Base-by-base conservation (phyloP, 2,888 invertebrate genomes). In the Bursaphelenchus okinawaensis region DNA sequence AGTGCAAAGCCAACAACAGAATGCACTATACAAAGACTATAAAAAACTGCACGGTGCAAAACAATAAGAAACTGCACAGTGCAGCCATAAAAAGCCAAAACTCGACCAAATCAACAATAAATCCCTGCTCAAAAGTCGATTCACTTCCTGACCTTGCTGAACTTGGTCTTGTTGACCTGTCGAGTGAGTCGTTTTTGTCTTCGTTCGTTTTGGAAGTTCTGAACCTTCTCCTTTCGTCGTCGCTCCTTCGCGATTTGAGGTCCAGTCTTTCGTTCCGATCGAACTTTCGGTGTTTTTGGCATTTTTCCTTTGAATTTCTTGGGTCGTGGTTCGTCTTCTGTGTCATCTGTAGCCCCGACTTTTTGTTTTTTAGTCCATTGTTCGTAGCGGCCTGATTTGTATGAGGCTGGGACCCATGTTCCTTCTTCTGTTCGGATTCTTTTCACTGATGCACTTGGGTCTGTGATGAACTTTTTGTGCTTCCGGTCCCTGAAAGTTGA, bases 401-500 rank as follows among this genome's bases (percentile, higher is more conserved):
- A 96, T 16, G 77, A 69, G 0, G 94, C 92, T 0, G 94, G 90
- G 75, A 98, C 92, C 88, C 77, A 74, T 0, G 77, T 77, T 19
- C 81, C 98, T 68, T 93, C 93, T 85, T 98, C 98, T 0, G 95
- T 95, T 77, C 90, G 89, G 72, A 98, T 93, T 85, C 90, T 91
- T 62, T 89, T 89, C 23, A 71, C 60, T 20, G 58, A 19, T 19
- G 50, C 62, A 9, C 60, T 55, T 6, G 52, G 64, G 27, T 31
- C 68, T 72, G 82, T 69, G 29, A 96, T 89, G 89, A 92, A 93
- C 86, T 92, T 94, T 87, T 95, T 96, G 84, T 91, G 89, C 83
- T 93, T 40, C n/a, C 40, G 40, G n/a, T 40, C 40, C 40, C 40
- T 40, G n/a, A 40, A 40, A 40, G n/a, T n/a, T n/a, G n/a, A n/a